Percentiles rank a stretch among this genome's conserved stretches.
Conservation (phyloP, 2,797 vertebrate species). For the Anomalospiza imberbis region DNA sequence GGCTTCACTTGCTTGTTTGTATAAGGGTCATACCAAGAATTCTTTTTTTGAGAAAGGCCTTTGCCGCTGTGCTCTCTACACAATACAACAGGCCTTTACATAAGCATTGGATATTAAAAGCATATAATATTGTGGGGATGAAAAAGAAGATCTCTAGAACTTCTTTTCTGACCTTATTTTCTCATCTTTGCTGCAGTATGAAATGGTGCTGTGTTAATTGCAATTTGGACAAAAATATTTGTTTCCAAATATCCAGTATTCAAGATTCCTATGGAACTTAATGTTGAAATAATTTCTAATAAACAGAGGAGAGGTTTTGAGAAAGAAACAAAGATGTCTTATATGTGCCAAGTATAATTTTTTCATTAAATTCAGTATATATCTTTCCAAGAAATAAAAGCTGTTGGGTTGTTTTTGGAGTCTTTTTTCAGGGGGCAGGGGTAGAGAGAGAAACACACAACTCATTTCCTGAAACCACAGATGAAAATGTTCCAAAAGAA, state of each 20-base stretch:
- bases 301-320: neutral
- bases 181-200: neutral
- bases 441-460: rapidly evolving
- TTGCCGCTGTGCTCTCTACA: too few species aligned
- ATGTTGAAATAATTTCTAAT: neutral
- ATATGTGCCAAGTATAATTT: neutral
- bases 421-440: rapidly evolving
- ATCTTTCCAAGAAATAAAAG: neutral
- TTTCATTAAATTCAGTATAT: neutral
- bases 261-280: neutral
- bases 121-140: neutral
- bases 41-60: neutral
- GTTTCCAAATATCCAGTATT: neutral
- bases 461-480: neutral
- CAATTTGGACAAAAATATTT: neutral
- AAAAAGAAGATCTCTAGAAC: neutral
- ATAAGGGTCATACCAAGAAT: neutral
- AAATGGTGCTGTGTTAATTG: neutral
- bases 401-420: neutral
- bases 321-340: neutral
- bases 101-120: neutral
- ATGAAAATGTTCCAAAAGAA: neutral
- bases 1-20: neutral
- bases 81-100: neutral
- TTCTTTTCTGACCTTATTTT: neutral